Evolutionary conservation across 2,797 vertebrate species (phyloP).

Genomic region (Rhynchotus rufescens): DNA sequence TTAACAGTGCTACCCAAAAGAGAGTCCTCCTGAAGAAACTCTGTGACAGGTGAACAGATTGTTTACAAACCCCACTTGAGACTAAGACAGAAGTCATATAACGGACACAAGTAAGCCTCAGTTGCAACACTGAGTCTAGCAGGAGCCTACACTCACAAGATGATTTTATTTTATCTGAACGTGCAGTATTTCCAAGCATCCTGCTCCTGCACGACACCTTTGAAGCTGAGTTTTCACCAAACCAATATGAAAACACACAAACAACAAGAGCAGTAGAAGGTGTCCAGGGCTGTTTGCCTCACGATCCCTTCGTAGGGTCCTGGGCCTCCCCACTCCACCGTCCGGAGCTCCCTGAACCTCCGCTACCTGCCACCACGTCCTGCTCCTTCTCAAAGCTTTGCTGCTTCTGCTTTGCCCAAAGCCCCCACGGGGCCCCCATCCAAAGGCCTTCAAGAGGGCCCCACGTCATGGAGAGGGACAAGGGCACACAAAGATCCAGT

Average conservation of each 20-base stretch:
- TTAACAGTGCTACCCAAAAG: background rate
- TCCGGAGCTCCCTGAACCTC: background rate
- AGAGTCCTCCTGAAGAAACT: background rate
- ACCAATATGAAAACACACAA: background rate
- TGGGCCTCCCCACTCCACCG: background rate
- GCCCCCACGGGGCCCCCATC: background rate
- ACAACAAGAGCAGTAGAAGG: background rate
- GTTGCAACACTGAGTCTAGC: background rate
- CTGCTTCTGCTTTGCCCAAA: background rate
- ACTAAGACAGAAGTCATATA: background rate
- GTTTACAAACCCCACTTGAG: background rate
- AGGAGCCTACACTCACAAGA: background rate
- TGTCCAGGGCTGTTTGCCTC: background rate
- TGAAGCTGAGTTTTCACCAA: background rate
- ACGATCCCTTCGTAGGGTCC: background rate
- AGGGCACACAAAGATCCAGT: background rate
- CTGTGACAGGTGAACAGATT: rapidly evolving
- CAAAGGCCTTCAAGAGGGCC: background rate
- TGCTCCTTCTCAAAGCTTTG: background rate
- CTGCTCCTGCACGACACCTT: rapidly evolving
- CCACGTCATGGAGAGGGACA: background rate
- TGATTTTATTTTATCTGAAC: background rate
- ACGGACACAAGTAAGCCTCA: background rate
- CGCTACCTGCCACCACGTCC: background rate
- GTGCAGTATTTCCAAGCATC: background rate